Evolutionary conservation across 2,888 invertebrate species (phyloP).

Genomic region (Pristionchus fissidentatus): DNA sequence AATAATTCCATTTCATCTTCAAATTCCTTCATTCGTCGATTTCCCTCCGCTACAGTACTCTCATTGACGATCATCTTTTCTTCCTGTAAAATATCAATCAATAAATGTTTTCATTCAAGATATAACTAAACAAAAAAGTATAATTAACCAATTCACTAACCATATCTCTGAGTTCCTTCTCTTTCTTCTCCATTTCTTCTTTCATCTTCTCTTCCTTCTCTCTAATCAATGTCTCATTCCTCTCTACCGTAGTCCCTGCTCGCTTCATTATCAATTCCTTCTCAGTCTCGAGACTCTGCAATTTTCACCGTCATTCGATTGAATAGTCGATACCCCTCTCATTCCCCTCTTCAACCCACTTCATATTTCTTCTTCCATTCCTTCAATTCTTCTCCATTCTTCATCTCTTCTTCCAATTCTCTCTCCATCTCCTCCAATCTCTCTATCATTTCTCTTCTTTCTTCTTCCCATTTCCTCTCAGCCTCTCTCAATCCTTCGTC

Average conservation of each 20-base stretch:
- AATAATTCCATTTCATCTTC: neutral
- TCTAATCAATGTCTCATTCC: neutral
- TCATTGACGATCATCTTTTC: neutral
- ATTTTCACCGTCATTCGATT: neutral
- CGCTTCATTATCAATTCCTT: neutral
- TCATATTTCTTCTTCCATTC: conserved; percentile 35
- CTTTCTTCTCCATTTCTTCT: neutral
- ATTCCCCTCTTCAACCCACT: neutral
- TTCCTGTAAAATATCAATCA: neutral
- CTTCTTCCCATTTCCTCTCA: neutral
- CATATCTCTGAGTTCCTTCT: conserved; percentile 1
- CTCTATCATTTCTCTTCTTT: neutral
- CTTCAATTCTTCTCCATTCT: neutral
- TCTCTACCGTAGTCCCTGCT: neutral
- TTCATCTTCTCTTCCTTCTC: neutral
- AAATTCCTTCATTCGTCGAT: neutral
- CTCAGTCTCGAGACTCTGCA: conserved; percentile 16
- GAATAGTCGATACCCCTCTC: neutral
- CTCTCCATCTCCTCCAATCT: neutral
- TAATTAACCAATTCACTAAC: neutral
- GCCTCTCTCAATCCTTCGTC: neutral
- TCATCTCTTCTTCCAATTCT: neutral
- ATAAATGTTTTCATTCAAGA: neutral
- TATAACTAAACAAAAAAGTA: neutral
- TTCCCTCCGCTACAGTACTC: neutral